These are phyloP conservation scores for Penaeus indicus DNA, from an alignment of 1,140 invertebrate genomes.

Conservation along the genomic window DNA sequence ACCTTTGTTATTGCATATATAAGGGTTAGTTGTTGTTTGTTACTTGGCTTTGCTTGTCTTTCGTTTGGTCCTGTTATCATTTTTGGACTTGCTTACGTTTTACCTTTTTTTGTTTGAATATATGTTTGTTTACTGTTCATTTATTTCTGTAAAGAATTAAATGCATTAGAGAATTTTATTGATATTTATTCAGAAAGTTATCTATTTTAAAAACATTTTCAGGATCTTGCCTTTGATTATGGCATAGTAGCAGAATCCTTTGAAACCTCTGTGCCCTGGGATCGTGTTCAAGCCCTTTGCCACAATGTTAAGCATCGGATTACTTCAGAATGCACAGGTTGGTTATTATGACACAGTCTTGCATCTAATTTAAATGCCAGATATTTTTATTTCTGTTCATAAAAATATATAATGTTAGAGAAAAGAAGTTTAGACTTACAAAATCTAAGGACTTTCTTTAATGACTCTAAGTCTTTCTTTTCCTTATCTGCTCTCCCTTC, in stretches of 20 bases:
- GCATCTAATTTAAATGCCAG: background rate
- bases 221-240: constrained; percentile 93
- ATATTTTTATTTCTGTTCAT: background rate
- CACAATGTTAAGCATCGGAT: constrained; percentile 90
- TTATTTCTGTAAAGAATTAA: background rate
- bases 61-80: constrained; percentile 21
- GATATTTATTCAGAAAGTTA: background rate
- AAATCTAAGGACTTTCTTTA: too few relatives aligned
- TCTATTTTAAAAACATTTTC: constrained; percentile 30
- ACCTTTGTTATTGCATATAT: constrained; percentile 99
- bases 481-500: too few relatives aligned
- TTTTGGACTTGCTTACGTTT: background rate
- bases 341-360: constrained; percentile 15
- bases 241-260: constrained; percentile 95
- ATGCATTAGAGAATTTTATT: background rate
- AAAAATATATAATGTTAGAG: background rate
- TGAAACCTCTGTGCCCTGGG: constrained; percentile 98
- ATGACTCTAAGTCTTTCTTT: too few relatives aligned
- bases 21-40: constrained; percentile 76
- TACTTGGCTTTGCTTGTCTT: constrained; percentile 35
- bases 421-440: too few relatives aligned
- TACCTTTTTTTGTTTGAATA: background rate
- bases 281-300: constrained; percentile 86
- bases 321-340: constrained; percentile 79
- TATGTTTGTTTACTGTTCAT: background rate